Evolutionary conservation across 2,888 invertebrate species (phyloP).

Genomic region (Trichacis sp.): DNA sequence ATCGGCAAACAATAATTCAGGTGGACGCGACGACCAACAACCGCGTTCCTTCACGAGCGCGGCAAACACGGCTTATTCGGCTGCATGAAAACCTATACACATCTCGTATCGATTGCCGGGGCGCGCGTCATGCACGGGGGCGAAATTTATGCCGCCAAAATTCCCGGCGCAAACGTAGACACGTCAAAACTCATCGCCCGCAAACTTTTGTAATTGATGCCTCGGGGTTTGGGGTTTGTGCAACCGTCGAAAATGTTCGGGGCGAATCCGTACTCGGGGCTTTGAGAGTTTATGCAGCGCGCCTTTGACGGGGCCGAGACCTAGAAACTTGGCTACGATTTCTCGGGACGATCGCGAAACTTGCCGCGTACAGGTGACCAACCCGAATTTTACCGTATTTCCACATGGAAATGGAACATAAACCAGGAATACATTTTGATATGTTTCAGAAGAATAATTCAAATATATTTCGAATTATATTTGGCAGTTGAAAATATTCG

Average conservation of each 20-base stretch:
- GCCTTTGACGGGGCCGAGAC: neutral
- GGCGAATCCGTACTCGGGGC: neutral
- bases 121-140: neutral
- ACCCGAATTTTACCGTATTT: too few species aligned
- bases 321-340: neutral
- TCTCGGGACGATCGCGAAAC: too few species aligned
- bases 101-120: conserved; percentile 2
- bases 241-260: neutral
- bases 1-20: neutral
- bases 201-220: conserved; percentile 1
- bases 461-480: too few species aligned
- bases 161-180: neutral
- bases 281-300: neutral
- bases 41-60: neutral
- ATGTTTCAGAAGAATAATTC: too few species aligned
- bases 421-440: too few species aligned
- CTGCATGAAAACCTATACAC: neutral
- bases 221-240: neutral
- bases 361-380: too few species aligned
- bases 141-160: neutral
- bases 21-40: neutral
- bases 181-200: neutral
- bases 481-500: too few species aligned
- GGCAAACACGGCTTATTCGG: conserved; percentile 1
- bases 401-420: too few species aligned